Evolutionary conservation across 2,888 invertebrate genomes (phyloP).

Genomic region (Oscheius myriophilus): DNA sequence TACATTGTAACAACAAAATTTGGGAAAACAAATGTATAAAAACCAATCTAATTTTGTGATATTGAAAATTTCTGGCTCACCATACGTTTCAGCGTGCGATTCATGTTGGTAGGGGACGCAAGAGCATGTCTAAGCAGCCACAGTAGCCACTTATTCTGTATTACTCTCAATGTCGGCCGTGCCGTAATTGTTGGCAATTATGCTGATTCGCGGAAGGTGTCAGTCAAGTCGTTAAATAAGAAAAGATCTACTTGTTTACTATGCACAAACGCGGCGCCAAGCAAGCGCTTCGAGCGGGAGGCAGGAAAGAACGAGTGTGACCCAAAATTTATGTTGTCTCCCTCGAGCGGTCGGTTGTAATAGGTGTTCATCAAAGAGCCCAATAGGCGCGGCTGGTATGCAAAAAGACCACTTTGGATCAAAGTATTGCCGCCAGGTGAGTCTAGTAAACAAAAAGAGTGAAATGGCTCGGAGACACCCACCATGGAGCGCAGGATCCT

Average conservation of each 20-base stretch:
- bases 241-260: constrained; percentile 10
- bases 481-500: constrained; percentile 54
- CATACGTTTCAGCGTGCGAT: constrained; percentile 18
- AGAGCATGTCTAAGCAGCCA: too few species aligned
- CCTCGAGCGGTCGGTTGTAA: constrained; percentile 24
- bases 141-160: constrained; percentile 9
- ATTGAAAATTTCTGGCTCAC: constrained; percentile 8
- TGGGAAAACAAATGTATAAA: too few species aligned
- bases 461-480: constrained; percentile 21
- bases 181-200: constrained; percentile 26
- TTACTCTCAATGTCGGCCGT: constrained; percentile 7
- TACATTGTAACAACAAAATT: too few species aligned
- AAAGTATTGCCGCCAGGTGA: constrained; percentile 14
- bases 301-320: constrained; percentile 1
- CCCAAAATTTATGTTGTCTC: constrained; percentile 30
- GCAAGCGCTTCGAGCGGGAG: too few species aligned
- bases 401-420: constrained; percentile 14
- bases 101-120: neutral
- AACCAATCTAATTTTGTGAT: too few species aligned
- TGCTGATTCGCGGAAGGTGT: constrained; percentile 28
- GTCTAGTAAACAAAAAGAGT: neutral
- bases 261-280: too few species aligned
- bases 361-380: constrained; percentile 29
- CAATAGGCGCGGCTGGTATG: constrained; percentile 25
- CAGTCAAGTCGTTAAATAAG: constrained; percentile 26